A percentile compares a stretch with the other conserved stretches of the same genome.
phyloP scores from a whole-genome alignment of 2,113 vertebrate species.

The Clarias macrocephalus region DNA sequence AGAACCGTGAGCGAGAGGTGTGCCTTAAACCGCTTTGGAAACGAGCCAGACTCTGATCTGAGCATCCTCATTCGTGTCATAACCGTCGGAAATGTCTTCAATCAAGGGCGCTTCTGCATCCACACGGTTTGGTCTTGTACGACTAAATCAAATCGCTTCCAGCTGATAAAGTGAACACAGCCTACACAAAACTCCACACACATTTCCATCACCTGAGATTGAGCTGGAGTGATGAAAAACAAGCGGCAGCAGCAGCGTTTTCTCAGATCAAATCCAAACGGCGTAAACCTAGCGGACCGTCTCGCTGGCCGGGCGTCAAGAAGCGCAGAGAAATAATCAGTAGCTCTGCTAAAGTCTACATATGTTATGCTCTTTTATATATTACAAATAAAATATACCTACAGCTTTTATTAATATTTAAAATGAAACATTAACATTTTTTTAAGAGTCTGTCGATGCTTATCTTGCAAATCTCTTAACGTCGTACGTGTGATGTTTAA shows the following conservation, averaged over 20 bases:
- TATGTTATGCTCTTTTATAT: not conserved
- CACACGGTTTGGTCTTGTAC: not conserved
- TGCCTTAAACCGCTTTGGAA: not conserved
- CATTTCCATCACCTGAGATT: not conserved
- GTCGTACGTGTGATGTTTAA: not conserved
- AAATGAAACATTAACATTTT: not conserved
- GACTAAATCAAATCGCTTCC: not conserved
- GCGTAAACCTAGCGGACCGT: not conserved
- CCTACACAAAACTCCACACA: not conserved
- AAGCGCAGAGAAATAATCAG: not conserved
- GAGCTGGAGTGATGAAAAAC: not conserved
- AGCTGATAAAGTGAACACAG: not conserved
- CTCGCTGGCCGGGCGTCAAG: not conserved
- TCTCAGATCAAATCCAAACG: not conserved
- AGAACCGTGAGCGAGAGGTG: not conserved
- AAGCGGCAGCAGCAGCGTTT: not conserved
- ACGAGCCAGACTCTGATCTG: not conserved
- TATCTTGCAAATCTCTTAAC: not conserved
- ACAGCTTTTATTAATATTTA: not conserved
- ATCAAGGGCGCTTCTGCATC: not conserved
- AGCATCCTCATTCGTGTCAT: not conserved
- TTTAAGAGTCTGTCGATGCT: not conserved
- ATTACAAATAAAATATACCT: not conserved
- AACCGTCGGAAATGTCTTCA: not conserved
- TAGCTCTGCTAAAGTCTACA: not conserved